Base-by-base conservation (phyloP, 2,113 vertebrate species). In the Orcinus orca region DNA sequence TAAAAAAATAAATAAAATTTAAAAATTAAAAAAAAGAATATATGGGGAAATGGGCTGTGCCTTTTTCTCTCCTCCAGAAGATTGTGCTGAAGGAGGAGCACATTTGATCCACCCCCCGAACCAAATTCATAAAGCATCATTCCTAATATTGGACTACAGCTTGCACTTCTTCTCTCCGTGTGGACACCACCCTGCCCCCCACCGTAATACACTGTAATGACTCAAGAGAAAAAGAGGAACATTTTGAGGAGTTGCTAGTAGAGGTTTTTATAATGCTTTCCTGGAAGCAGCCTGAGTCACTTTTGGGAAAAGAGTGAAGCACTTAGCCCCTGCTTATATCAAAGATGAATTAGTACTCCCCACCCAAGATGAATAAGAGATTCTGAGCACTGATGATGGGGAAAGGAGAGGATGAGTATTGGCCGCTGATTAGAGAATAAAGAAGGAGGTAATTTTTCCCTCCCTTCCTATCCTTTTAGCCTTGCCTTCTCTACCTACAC, bases 221-320 rank as follows among this genome's bases (percentile, higher is more conserved):
- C 76, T 93, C 74, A 73, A 87, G 63, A 96, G 79, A 92, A 88
- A 26, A 95, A 86, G 15, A 83, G 15, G n/a, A 73, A 25, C n/a
- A 71, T 55, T 88, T 76, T 44, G 67, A 87, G 87, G 83, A 90
- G 41, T 83, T 89, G 50, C n/a, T 88, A 60, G 13, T n/a, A 82
- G 62, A 88, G 71, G 53, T 88, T 93, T 95, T 89, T 62, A 84
- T 94, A 81, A 88, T 92, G 80, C 80, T 92, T 96, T 94, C 68
- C 73, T 91, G 62, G 92, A 96, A 93, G 55, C n/a, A 91, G 25
- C n/a, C 68, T 74, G 31, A 33, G 47, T 86, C 73, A 60, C 47
- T 97, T 84, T 90, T 41, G 71, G 92, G 70, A 53, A 91, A 86
- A 95, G 38, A 90, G 3, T 38, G 15, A 62, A 70, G 53, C 62